Evolutionary conservation across 1,140 invertebrate genomes (phyloP).

Genomic region (Babylonia areolata): DNA sequence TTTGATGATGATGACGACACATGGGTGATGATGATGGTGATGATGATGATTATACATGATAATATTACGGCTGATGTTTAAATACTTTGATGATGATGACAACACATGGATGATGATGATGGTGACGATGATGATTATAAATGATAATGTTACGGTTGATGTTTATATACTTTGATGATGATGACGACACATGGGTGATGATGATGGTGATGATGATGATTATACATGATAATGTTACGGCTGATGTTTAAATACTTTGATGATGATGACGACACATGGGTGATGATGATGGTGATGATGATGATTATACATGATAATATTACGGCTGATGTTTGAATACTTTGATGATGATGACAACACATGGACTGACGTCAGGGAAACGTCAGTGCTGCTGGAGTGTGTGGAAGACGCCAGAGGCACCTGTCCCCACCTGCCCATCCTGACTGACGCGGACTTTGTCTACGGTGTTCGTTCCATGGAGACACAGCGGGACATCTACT

Average conservation of each 20-base stretch:
- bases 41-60: no score
- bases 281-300: neutral
- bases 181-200: neutral
- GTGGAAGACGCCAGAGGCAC: constrained; percentile 8
- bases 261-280: neutral
- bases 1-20: neutral
- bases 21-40: neutral
- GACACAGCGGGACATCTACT: neutral
- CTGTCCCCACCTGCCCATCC: constrained; percentile 8
- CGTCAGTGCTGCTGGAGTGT: neutral
- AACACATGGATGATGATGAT: no score
- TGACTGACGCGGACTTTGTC: neutral
- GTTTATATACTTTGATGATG: no score
- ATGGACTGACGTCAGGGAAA: neutral
- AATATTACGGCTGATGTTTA: no score
- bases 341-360: neutral
- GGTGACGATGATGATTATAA: no score
- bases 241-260: no score
- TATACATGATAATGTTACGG: no score
- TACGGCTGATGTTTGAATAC: no score
- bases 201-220: no score
- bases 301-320: no score
- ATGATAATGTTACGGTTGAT: no score
- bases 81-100: no score
- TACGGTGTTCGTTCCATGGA: neutral